Percentiles rank a stretch among this genome's conserved stretches.
Conservation (phyloP, 2,797 vertebrate genomes). For the Manis javanica region DNA sequence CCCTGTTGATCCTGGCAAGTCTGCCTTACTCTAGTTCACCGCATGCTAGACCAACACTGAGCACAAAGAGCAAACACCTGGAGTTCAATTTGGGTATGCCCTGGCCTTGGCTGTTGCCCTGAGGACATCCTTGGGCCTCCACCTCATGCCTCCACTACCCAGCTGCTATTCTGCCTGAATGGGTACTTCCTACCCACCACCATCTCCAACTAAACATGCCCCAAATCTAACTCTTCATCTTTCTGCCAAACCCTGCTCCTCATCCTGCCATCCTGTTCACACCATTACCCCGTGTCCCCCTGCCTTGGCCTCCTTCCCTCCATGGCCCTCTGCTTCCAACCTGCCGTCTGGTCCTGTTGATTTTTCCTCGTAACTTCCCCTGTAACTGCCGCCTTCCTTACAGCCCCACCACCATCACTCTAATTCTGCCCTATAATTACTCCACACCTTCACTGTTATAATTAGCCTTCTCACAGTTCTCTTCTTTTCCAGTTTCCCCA, state of each 20-base stretch:
- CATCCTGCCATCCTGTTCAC: neutral
- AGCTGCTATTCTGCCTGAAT: neutral
- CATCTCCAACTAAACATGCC: neutral
- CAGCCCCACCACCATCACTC: neutral
- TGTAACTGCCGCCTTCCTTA: neutral
- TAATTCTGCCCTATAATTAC: neutral
- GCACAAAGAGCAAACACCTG: neutral
- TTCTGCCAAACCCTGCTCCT: neutral
- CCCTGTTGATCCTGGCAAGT: neutral
- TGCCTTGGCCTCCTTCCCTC: neutral
- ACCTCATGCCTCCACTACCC: neutral
- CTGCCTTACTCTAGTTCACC: neutral
- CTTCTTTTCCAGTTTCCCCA: neutral
- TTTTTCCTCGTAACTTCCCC: neutral
- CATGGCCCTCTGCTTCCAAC: neutral
- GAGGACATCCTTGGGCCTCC: no score
- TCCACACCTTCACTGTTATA: neutral
- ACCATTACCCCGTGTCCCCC: neutral
- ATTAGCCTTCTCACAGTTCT: neutral
- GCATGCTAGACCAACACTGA: neutral
- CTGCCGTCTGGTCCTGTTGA: neutral
- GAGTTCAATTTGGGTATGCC: neutral
- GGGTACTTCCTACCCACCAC: neutral
- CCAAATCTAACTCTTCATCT: neutral
- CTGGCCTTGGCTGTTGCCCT: neutral